A percentile compares a stretch with the other conserved stretches of the same genome.
Evolutionary conservation across 2,113 vertebrate genomes (phyloP).

Genomic region (Coryphaenoides rupestris): DNA sequence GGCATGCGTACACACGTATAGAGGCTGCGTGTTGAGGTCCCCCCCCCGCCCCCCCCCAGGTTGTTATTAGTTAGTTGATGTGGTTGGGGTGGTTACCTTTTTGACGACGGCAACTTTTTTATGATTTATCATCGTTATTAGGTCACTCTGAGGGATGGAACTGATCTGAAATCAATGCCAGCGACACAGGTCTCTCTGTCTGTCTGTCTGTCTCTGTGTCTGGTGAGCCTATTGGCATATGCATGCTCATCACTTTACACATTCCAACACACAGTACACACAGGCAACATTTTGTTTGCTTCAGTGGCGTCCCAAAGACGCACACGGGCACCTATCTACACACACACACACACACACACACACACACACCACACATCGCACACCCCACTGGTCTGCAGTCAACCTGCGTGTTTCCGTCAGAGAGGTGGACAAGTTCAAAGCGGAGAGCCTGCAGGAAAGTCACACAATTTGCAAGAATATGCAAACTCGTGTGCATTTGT

Average conservation of each 20-base stretch:
- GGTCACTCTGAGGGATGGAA: slow-evolving; percentile 1
- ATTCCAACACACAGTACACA: background rate
- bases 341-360: no score
- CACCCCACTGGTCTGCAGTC: no score
- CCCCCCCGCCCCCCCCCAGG: no score
- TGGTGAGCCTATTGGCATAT: background rate
- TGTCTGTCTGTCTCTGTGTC: background rate
- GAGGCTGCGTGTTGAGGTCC: background rate
- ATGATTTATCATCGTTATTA: background rate
- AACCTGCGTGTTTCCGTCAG: no score
- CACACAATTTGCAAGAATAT: no score
- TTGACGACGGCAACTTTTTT: slow-evolving; percentile 19
- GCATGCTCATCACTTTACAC: background rate
- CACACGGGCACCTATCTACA: background rate
- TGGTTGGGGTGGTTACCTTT: slow-evolving; percentile 30
- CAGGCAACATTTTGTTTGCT: background rate
- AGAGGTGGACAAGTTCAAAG: no score
- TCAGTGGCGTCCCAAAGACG: background rate
- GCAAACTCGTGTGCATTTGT: no score
- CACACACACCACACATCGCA: no score
- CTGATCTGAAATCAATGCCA: background rate
- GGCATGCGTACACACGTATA: background rate
- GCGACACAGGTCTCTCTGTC: background rate
- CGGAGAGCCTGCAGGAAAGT: no score
- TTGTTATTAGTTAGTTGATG: background rate